Evolutionary conservation across 1,140 invertebrate genomes (phyloP), one percentile per base, ranked within the genome.

Genomic region (Glomeris maerens): DNA sequence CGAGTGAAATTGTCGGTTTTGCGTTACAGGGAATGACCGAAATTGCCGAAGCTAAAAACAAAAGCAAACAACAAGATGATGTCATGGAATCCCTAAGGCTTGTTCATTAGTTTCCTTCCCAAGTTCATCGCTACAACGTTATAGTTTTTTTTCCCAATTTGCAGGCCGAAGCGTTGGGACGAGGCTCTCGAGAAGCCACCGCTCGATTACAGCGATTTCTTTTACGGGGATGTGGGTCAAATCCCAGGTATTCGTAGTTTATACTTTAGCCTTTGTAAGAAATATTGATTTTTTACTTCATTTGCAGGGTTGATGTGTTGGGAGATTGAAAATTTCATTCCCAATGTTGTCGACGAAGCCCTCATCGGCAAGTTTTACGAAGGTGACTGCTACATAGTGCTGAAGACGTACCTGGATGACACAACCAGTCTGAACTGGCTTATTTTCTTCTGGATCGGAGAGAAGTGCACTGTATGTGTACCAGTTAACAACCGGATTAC

Each of bases 281-380:
- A 38, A 27, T 41, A 54, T 21, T 36, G 20, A 20, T 17, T 48
- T 21, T 27, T 14, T 52, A 44, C 47, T 49, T 20, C 50, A 29
- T 50, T 59, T 61, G 23, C 54, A 68, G 70, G 70, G 27, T 60
- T 96, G 20, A 81, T 82, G 2, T 80, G 93, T 52, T 98, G 93
- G 91, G 93, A 97, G 73, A 98, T 98, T 52, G 94, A 98, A 69
- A 98, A 99, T 66, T 98, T 99, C 66, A 71, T 98, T 51, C 95
- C 95, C 0, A 95, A 93, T 65, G 81, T 83, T 60, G 64, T 97
- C 7, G 74, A 77, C 45, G 69, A 73, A 75, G 84, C 83, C 10
- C 79, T 87, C 0, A 83, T 95, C 70, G 95, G 96, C 4, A 96
- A 97, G 69, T 98, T 99, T 69, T 99, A 97, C 64, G 92, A 98